phyloP scores from a whole-genome alignment of 2,797 vertebrate species.

The Yasuhikotakia modesta region DNA sequence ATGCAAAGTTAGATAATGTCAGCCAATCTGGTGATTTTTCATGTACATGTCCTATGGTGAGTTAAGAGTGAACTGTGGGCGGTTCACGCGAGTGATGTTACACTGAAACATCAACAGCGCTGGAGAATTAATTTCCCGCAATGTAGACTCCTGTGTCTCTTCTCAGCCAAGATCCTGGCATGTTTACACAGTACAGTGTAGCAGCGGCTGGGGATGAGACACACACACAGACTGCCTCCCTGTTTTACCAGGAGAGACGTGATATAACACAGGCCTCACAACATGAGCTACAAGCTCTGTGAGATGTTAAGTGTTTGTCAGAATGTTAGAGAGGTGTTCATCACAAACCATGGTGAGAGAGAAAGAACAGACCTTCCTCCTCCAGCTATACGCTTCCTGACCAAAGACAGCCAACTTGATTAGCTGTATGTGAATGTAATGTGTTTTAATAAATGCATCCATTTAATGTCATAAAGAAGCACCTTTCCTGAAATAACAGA shows the following conservation, averaged over 20 bases:
- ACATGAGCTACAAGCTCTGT: constrained; percentile 12
- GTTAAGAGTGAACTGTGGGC: neutral
- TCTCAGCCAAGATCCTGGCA: constrained; percentile 3
- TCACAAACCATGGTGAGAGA: neutral
- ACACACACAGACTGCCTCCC: constrained; percentile 14
- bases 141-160: too few species aligned
- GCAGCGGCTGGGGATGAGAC: neutral
- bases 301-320: constrained; percentile 35
- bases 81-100: neutral
- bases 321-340: constrained; percentile 22
- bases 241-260: constrained; percentile 14
- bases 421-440: constrained; percentile 4
- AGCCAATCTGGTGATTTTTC: neutral
- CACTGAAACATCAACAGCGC: neutral
- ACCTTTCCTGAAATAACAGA: neutral
- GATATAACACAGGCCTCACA: constrained; percentile 17
- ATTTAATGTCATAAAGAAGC: neutral
- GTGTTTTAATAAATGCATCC: neutral
- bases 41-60: neutral
- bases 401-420: constrained; percentile 3
- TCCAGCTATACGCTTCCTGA: constrained; percentile 7
- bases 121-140: neutral
- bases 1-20: too few species aligned
- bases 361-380: constrained; percentile 1
- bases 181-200: constrained; percentile 37